Evolutionary conservation across 2,888 invertebrate species (phyloP).

Genomic region (Hypena proboscidalis): DNA sequence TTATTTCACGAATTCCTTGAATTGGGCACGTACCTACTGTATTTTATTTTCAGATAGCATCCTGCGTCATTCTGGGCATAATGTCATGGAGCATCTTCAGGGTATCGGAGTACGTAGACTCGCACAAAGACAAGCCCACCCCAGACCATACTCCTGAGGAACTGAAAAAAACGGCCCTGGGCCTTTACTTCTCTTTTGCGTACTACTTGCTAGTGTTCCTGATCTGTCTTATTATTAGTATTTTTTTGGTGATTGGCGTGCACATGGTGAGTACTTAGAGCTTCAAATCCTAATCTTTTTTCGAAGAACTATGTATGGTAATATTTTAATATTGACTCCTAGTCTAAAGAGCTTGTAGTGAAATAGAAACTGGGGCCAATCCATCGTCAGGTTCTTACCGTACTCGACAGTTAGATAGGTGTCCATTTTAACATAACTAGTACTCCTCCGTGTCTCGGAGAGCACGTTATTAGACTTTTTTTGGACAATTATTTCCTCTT

Average conservation of each 20-base stretch:
- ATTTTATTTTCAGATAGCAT: slow-evolving; percentile 56
- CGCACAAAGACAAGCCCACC: slow-evolving; percentile 44
- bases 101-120: slow-evolving; percentile 54
- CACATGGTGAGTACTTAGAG: slow-evolving; percentile 59
- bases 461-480: too few species aligned
- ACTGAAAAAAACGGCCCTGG: slow-evolving; percentile 50
- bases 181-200: slow-evolving; percentile 67
- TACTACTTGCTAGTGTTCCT: slow-evolving; percentile 64
- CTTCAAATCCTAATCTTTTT: not conserved
- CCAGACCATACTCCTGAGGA: slow-evolving; percentile 57
- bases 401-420: too few species aligned
- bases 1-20: not conserved
- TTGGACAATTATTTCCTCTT: too few species aligned
- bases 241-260: slow-evolving; percentile 65
- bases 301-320: not conserved
- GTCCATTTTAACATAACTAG: too few species aligned
- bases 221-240: slow-evolving; percentile 58
- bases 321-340: not conserved
- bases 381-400: too few species aligned
- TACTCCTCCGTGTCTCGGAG: too few species aligned
- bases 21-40: not conserved
- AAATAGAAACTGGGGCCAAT: too few species aligned
- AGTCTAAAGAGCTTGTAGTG: not conserved
- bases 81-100: slow-evolving; percentile 59
- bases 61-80: slow-evolving; percentile 48